Evolutionary conservation across 2,797 vertebrate genomes (phyloP).

Genomic region (Thunnus albacares): DNA sequence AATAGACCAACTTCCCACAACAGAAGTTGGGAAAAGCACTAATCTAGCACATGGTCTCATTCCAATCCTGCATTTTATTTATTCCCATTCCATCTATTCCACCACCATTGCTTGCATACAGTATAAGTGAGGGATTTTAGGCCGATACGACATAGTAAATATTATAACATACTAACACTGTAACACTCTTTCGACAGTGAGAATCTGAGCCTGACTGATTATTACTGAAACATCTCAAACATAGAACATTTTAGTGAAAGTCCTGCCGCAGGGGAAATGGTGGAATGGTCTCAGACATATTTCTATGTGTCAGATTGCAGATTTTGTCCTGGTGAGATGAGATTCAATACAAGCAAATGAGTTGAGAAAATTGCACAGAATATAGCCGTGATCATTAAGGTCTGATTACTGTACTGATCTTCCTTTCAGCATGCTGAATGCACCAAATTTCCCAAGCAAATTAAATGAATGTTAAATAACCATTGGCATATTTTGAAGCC

Average conservation of each 20-base stretch:
- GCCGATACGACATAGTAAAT: not conserved
- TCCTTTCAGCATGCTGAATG: slow-evolving; percentile 5
- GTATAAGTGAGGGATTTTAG: not conserved
- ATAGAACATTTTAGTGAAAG: not conserved
- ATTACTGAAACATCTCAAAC: slow-evolving; percentile 3
- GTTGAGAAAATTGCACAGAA: not conserved
- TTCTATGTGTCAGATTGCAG: slow-evolving; percentile 5
- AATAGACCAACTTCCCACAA: slow-evolving; percentile 48
- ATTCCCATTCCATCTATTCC: not conserved
- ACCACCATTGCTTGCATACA: not conserved
- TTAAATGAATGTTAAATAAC: no score
- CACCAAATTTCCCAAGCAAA: not conserved
- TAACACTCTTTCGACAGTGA: not conserved
- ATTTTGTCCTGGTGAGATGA: not conserved
- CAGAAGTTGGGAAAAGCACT: slow-evolving; percentile 38
- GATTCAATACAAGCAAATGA: not conserved
- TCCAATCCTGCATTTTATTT: slow-evolving; percentile 6
- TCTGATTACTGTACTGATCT: not conserved
- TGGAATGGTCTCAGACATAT: slow-evolving; percentile 3
- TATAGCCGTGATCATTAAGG: not conserved
- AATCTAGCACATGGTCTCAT: slow-evolving; percentile 14
- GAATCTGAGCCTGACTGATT: slow-evolving; percentile 9
- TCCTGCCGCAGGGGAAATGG: not conserved
- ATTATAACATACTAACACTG: not conserved
- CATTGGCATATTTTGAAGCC: not conserved